Percentiles rank a stretch among this genome's conserved stretches.
These are phyloP conservation scores for Tachuris rubrigastra DNA, from an alignment of 2,113 vertebrate genomes.

Conservation along the genomic window DNA sequence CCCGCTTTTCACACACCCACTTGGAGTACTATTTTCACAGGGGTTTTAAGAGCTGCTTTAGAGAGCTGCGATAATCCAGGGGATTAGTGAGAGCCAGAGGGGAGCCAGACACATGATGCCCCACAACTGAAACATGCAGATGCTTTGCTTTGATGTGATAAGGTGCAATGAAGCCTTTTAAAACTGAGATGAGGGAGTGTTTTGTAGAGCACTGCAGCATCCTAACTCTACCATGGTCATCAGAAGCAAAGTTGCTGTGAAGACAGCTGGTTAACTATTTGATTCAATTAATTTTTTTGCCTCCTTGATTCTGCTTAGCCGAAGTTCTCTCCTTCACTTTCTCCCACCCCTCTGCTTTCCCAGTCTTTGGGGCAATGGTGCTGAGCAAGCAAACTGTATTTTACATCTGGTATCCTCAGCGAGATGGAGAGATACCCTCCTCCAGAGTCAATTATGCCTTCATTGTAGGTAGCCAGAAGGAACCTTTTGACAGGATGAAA, in stretches of 20 bases:
- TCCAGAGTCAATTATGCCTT: background rate
- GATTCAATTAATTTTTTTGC: background rate
- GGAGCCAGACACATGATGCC: constrained; percentile 64
- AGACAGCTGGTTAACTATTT: background rate
- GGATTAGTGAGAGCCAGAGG: constrained; percentile 68
- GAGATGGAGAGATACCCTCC: background rate
- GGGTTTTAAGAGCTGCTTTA: constrained; percentile 57
- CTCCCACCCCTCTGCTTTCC: background rate
- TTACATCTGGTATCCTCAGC: background rate
- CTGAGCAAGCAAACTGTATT: background rate
- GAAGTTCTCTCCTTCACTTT: background rate
- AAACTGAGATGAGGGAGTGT: constrained; percentile 7
- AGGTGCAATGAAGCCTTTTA: constrained; percentile 18
- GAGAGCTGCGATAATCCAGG: constrained; percentile 59
- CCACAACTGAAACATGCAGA: constrained; percentile 63
- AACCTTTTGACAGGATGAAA: background rate
- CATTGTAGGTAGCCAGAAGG: background rate
- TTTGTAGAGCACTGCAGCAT: background rate
- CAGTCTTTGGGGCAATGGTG: background rate
- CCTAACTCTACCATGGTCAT: background rate
- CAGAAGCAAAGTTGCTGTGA: background rate
- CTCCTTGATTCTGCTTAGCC: background rate
- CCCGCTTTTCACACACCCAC: constrained; percentile 47
- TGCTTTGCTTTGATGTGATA: constrained; percentile 69
- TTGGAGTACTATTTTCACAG: constrained; percentile 61